Evolutionary conservation across 2,113 vertebrate genomes (phyloP).

Genomic region (Pygoscelis adeliae): DNA sequence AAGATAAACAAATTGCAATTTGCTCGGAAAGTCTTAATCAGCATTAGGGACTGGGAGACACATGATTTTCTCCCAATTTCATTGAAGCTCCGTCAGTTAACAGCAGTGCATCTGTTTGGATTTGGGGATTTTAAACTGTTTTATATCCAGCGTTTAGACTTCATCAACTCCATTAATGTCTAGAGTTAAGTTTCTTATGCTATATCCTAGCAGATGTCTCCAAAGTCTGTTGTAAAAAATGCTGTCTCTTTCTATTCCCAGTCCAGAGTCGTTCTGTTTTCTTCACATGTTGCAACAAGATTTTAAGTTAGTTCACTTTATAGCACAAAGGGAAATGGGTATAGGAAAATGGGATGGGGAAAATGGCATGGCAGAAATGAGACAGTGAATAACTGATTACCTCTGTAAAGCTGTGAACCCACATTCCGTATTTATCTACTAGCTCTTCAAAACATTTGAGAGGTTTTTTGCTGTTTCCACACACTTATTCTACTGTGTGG

Average conservation of each 20-base stretch:
- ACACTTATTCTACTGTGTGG: neutral
- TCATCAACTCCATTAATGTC: neutral
- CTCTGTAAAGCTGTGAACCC: neutral
- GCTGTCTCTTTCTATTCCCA: neutral
- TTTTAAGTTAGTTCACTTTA: neutral
- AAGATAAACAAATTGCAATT: constrained; percentile 2
- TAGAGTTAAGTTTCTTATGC: neutral
- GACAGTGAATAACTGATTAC: neutral
- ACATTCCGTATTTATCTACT: neutral
- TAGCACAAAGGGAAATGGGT: neutral
- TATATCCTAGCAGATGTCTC: neutral
- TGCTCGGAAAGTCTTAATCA: neutral
- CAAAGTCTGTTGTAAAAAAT: neutral
- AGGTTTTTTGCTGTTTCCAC: neutral
- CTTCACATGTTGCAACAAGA: neutral
- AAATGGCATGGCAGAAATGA: neutral
- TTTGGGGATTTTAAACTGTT: neutral
- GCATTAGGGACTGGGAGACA: neutral
- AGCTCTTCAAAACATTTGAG: neutral
- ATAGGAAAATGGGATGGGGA: neutral
- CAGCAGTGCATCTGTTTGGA: neutral
- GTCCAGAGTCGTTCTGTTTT: neutral
- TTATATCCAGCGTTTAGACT: neutral
- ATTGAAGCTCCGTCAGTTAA: neutral
- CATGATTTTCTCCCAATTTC: neutral